Conservation (phyloP, 2,888 invertebrate species). For the Ferdinandea cuprea region DNA sequence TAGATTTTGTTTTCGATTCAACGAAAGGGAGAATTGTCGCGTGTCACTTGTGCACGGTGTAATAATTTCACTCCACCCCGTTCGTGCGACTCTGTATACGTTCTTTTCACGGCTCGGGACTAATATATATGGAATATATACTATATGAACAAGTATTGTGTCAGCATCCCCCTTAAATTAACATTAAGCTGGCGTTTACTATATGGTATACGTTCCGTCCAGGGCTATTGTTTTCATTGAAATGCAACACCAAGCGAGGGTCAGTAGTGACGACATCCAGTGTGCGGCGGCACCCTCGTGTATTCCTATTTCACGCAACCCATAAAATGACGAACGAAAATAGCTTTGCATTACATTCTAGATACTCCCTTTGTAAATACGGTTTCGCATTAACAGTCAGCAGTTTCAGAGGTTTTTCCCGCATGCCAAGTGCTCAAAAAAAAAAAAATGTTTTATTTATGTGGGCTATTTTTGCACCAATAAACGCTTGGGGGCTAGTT, state of each 20-base stretch:
- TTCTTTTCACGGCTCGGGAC: constrained; percentile 60
- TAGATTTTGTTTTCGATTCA: background rate
- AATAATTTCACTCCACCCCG: constrained; percentile 62
- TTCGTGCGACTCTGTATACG: constrained; percentile 32
- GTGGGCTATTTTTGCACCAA: constrained; percentile 13
- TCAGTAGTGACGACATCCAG: constrained; percentile 68
- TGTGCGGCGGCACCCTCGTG: constrained; percentile 53
- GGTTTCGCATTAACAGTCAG: constrained; percentile 39
- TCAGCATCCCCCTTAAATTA: constrained; percentile 66
- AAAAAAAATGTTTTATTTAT: constrained; percentile 29
- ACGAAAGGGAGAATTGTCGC: constrained; percentile 67
- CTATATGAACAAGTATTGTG: constrained; percentile 51
- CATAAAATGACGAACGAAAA: constrained; percentile 60
- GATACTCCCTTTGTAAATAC: background rate
- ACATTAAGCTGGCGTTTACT: constrained; percentile 63
- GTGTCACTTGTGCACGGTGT: constrained; percentile 70
- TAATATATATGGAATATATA: constrained; percentile 17
- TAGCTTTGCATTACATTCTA: constrained; percentile 45
- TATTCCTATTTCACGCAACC: constrained; percentile 45
- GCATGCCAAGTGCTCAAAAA: constrained; percentile 11
- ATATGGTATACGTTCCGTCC: constrained; percentile 28
- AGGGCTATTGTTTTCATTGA: constrained; percentile 72
- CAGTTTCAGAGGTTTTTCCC: constrained; percentile 25
- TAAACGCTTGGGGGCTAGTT: background rate
- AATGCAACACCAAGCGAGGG: constrained; percentile 72